A percentile compares a stretch with the other conserved stretches of the same genome.
Conservation (phyloP, 1,140 invertebrate species). For the Matsumurasca onukii region DNA sequence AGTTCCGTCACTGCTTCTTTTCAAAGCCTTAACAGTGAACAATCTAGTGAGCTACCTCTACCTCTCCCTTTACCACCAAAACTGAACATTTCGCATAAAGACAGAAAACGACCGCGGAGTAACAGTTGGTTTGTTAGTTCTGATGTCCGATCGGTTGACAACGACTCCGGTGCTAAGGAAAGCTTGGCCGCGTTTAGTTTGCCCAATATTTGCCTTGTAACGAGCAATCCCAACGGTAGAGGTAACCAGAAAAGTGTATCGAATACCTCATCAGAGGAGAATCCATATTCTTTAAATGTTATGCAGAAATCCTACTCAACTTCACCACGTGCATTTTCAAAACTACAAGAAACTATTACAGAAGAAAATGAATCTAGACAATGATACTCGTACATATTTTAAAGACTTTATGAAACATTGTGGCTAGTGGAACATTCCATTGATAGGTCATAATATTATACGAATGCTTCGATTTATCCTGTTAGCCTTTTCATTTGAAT, state of each 20-base stretch:
- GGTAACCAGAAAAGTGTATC: neutral
- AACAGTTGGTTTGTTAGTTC: neutral
- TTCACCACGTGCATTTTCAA: slow-evolving; percentile 5
- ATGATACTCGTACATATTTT: slow-evolving; percentile 2
- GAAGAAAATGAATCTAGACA: slow-evolving; percentile 16
- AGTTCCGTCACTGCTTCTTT: neutral
- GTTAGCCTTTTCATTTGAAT: no score
- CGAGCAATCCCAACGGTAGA: neutral
- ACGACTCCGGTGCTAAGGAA: neutral
- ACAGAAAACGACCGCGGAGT: no score
- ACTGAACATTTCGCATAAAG: no score
- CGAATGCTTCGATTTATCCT: no score
- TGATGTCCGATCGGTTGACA: no score
- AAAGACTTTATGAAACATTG: no score
- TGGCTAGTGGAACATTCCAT: no score
- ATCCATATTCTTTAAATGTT: neutral
- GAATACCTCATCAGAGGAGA: neutral
- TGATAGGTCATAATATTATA: no score
- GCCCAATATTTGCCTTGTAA: slow-evolving; percentile 10
- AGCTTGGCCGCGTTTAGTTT: neutral
- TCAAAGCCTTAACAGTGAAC: neutral
- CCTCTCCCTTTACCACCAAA: no score
- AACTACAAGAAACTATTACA: slow-evolving; percentile 11
- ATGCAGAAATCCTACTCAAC: slow-evolving; percentile 9
- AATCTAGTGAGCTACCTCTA: no score